phyloP scores from a whole-genome alignment of 2,888 invertebrate species.

The Limnephilus auricula region DNA sequence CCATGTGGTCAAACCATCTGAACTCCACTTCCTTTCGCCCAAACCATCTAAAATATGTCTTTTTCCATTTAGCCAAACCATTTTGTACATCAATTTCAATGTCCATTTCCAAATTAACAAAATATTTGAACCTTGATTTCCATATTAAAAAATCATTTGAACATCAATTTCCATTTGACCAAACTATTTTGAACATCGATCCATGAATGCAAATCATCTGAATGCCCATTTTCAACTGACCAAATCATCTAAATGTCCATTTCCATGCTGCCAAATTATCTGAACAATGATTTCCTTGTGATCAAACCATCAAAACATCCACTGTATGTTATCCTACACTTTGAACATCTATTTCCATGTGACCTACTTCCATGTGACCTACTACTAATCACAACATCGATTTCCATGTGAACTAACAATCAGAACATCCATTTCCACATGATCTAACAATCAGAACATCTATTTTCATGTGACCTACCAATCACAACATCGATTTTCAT shows the following conservation, averaged over 20 bases:
- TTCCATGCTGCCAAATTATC: background rate
- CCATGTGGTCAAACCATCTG: too few relatives aligned
- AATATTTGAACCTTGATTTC: background rate
- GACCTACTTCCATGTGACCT: background rate
- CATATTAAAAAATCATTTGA: background rate
- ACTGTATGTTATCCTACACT: too few relatives aligned
- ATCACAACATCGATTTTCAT: background rate
- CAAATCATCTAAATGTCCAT: background rate
- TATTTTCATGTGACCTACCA: background rate
- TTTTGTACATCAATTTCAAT: too few relatives aligned
- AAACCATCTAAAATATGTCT: too few relatives aligned
- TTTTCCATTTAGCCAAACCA: too few relatives aligned
- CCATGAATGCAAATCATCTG: background rate
- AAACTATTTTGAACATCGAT: background rate
- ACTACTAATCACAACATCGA: too few relatives aligned
- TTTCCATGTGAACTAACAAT: background rate
- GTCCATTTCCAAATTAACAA: background rate
- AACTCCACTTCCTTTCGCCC: too few relatives aligned
- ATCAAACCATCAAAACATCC: background rate
- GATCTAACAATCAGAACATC: background rate
- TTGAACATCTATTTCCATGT: too few relatives aligned
- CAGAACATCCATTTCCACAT: background rate
- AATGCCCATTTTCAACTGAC: background rate
- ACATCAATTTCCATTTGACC: background rate
- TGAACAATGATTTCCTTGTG: background rate